Evolutionary conservation across 2,888 invertebrate genomes (phyloP).

Genomic region (Synanthedon andrenaeformis): DNA sequence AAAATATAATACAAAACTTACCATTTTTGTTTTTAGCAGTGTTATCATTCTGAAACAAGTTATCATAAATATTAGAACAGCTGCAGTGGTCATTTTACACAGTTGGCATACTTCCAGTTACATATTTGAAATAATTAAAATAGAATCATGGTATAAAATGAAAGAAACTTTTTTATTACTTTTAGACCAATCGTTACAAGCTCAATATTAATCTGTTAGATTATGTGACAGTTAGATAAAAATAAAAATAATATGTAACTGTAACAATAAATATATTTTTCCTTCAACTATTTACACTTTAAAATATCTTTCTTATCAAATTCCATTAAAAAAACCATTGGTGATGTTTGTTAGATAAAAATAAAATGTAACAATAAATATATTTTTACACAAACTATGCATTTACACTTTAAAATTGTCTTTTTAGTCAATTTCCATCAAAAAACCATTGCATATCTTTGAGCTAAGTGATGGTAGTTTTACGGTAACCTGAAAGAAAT

Average conservation of each 20-base stretch:
- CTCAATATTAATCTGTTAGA: slow-evolving; percentile 15
- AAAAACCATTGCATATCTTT: slow-evolving; percentile 37
- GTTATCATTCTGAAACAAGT: slow-evolving; percentile 66
- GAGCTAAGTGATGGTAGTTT: slow-evolving; percentile 31
- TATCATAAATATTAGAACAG: slow-evolving; percentile 9
- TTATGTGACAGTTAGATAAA: slow-evolving; percentile 29
- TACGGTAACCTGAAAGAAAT: slow-evolving; percentile 59
- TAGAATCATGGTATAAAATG: slow-evolving; percentile 2
- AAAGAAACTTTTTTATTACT: neutral
- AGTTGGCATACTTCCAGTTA: slow-evolving; percentile 18
- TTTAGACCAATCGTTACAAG: neutral
- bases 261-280: neutral
- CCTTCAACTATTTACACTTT: neutral
- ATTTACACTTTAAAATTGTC: neutral
- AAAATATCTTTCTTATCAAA: too few species aligned
- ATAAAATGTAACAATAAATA: slow-evolving; percentile 11
- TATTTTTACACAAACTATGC: neutral
- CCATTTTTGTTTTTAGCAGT: slow-evolving; percentile 68
- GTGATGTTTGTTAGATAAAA: slow-evolving; percentile 4
- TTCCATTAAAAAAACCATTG: neutral
- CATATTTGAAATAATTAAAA: slow-evolving; percentile 11
- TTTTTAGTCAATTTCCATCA: slow-evolving; percentile 53
- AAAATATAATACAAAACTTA: slow-evolving; percentile 38
- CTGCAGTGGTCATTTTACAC: slow-evolving; percentile 1
- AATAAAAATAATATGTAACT: slow-evolving; percentile 13